Evolutionary conservation across 2,797 vertebrate genomes (phyloP).

Genomic region (Ambastaia sidthimunki): DNA sequence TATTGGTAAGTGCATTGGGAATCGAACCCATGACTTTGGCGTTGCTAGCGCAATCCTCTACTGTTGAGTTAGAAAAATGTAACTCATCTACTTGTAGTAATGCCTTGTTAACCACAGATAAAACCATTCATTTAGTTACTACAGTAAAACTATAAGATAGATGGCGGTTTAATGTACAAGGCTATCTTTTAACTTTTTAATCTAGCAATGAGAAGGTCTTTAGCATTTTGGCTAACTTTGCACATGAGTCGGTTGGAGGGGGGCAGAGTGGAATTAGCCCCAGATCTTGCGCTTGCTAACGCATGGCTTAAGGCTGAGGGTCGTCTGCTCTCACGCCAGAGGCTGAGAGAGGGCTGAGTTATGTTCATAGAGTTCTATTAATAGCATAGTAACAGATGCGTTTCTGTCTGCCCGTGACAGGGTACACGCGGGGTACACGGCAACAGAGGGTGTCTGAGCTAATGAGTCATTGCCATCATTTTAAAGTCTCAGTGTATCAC

Average conservation of each 20-base stretch:
- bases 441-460: slow-evolving; percentile 64
- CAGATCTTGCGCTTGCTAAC: slow-evolving; percentile 60
- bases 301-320: slow-evolving; percentile 68
- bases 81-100: too few species aligned
- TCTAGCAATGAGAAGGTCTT: neutral
- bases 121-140: too few species aligned
- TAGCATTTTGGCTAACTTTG: neutral
- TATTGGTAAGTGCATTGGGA: too few species aligned
- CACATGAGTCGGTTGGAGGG: neutral
- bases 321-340: slow-evolving; percentile 62
- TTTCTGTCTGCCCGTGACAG: slow-evolving; percentile 63
- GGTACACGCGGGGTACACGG: slow-evolving; percentile 58
- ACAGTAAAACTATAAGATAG: too few species aligned
- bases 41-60: too few species aligned
- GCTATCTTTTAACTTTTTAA: too few species aligned
- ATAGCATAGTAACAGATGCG: slow-evolving; percentile 78
- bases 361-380: slow-evolving; percentile 77
- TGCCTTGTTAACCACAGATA: too few species aligned
- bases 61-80: too few species aligned
- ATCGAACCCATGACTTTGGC: too few species aligned
- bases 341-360: slow-evolving; percentile 71
- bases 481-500: slow-evolving; percentile 57
- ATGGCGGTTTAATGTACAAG: too few species aligned
- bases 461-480: slow-evolving; percentile 63
- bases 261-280: slow-evolving; percentile 32